Percentiles rank a stretch among this genome's conserved stretches.
Conservation (phyloP, 1,140 invertebrate genomes). For the Argopecten irradians region DNA sequence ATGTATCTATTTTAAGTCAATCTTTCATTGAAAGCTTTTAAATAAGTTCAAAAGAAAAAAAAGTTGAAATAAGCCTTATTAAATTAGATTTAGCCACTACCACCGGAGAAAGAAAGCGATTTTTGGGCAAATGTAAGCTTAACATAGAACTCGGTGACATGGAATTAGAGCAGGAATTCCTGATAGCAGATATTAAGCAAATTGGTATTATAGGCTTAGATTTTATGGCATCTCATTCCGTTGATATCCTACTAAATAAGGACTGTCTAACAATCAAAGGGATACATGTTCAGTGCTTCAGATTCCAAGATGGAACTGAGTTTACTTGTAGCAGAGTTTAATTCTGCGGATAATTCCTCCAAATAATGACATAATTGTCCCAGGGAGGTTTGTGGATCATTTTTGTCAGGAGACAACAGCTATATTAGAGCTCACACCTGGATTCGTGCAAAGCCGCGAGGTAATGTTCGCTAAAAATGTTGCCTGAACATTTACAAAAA, state of each 20-base stretch:
- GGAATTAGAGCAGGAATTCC: too few species aligned
- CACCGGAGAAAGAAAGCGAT: slow-evolving; percentile 32
- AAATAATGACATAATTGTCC: slow-evolving; percentile 16
- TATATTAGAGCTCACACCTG: background rate
- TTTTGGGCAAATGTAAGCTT: slow-evolving; percentile 31
- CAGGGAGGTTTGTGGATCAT: background rate
- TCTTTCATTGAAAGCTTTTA: background rate
- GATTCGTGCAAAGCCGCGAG: background rate
- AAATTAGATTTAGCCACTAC: slow-evolving; percentile 24
- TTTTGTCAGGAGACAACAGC: background rate
- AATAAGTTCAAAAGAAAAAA: background rate
- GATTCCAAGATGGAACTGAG: too few species aligned
- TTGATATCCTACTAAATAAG: too few species aligned
- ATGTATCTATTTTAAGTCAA: slow-evolving; percentile 25
- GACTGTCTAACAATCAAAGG: too few species aligned
- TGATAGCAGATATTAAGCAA: too few species aligned
- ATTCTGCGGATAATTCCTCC: too few species aligned
- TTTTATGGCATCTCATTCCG: too few species aligned
- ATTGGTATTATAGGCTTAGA: too few species aligned
- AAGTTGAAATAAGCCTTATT: background rate
- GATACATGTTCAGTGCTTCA: slow-evolving; percentile 27
- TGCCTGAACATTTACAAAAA: slow-evolving; percentile 41
- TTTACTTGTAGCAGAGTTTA: too few species aligned
- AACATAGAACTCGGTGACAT: background rate
- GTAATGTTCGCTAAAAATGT: background rate